Base-by-base conservation (phyloP, 1,140 invertebrate genomes). In the Heterodera schachtii region DNA sequence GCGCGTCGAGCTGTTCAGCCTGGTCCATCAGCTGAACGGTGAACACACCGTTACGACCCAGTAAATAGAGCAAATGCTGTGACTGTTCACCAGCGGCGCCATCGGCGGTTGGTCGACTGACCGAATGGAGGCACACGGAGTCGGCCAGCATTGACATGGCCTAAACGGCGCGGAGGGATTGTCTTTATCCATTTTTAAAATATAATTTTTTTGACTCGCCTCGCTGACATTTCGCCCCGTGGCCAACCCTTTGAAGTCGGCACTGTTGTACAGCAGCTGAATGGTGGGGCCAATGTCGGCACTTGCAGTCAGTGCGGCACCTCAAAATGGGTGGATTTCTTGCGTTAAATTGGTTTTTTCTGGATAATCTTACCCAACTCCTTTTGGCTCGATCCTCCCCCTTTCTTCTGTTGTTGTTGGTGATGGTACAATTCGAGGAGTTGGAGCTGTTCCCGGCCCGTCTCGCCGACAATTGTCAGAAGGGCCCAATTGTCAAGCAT, bases 101-200 rank as follows among this genome's bases (percentile, higher is more conserved):
- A 11, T 21, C n/a, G 57, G 57, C 47, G 47, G 47, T 49, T 9
- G 47, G 94, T 82, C 93, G 93, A 75, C 93, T 94, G 78, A 94
- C 93, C 21, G 96, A 96, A 85, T 96, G 96, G 86, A 96, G 96
- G 88, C 95, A 96, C 8, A 95, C 95, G 86, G 93, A 92, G 90
- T 95, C 94, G 0, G 95, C 95, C n/a, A 82, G 43, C 85, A 88
- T 88, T 90, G 92, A 92, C 92, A 94, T 91, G n/a, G 93, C 93
- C 76, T 78, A n/a, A n/a, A n/a, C n/a, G n/a, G n/a, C n/a, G n/a
- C n/a, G n/a, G n/a, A n/a, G n/a, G n/a, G n/a, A n/a, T 60, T 60
- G 6, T 60, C 8, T 60, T 13, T 13, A 60, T n/a, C n/a, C n/a
- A 60, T 13, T 7, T 60, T 7, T 9, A 74, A 9, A 74, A 46